Percentiles rank a stretch among this genome's conserved stretches.
These are phyloP conservation scores for Drosophila emarginata DNA, from an alignment of 2,888 invertebrate species.

Conservation along the genomic window DNA sequence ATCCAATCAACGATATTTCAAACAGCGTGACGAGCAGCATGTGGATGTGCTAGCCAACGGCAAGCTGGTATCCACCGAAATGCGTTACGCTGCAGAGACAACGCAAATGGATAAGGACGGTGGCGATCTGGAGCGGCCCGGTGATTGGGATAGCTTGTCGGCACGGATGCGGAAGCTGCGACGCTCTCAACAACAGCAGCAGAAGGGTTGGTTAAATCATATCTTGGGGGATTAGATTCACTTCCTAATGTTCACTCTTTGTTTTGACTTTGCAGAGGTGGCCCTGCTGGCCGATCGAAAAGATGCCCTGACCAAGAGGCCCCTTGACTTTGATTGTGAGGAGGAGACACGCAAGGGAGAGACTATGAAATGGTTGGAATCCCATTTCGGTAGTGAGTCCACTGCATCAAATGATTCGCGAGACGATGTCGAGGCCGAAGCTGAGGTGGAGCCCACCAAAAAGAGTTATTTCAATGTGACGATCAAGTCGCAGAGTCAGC, in stretches of 20 bases:
- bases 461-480: conserved; percentile 90
- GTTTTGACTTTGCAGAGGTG: conserved; percentile 63
- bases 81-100: conserved; percentile 91
- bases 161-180: conserved; percentile 88
- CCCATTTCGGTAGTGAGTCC: conserved; percentile 94
- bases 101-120: conserved; percentile 90
- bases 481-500: conserved; percentile 85
- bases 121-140: conserved; percentile 86
- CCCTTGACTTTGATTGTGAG: conserved; percentile 92
- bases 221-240: background rate
- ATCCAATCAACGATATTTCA: conserved; percentile 86
- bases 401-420: conserved; percentile 87
- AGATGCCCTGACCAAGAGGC: conserved; percentile 91
- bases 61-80: conserved; percentile 90
- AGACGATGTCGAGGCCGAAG: conserved; percentile 81
- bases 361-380: conserved; percentile 95
- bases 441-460: conserved; percentile 85
- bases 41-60: conserved; percentile 93
- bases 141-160: conserved; percentile 91
- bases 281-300: conserved; percentile 86
- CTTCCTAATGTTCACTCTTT: background rate
- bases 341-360: conserved; percentile 94
- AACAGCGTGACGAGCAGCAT: conserved; percentile 91
- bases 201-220: conserved; percentile 82
- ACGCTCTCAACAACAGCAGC: conserved; percentile 83